Percentiles rank a stretch among this genome's conserved stretches.
These are phyloP conservation scores for Platycnemis pennipes DNA, from an alignment of 2,888 invertebrate species.

Conservation along the genomic window DNA sequence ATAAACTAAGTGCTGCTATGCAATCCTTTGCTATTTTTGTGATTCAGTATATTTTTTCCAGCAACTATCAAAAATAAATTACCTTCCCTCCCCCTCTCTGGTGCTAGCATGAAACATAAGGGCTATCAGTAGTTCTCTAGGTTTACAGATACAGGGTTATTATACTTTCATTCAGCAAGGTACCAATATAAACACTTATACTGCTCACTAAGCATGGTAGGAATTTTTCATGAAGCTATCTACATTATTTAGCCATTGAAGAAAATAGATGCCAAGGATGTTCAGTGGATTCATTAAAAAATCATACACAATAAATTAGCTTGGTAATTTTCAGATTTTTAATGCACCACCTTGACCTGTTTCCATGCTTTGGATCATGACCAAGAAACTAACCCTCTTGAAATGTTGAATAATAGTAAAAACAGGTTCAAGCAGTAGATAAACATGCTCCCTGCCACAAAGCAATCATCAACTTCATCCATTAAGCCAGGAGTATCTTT, in stretches of 20 bases:
- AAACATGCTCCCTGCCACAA: too few relatives aligned
- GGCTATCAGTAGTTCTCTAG: constrained; percentile 72
- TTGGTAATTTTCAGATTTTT: too few relatives aligned
- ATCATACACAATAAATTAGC: too few relatives aligned
- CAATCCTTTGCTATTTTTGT: constrained; percentile 41
- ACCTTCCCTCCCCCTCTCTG: constrained; percentile 84
- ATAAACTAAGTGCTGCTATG: constrained; percentile 56
- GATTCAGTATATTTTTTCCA: constrained; percentile 33
- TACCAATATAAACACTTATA: constrained; percentile 8
- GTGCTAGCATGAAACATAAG: constrained; percentile 83
- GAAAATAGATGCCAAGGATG: not conserved
- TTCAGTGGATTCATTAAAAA: not conserved
- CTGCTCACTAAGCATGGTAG: not conserved
- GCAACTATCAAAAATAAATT: constrained; percentile 73
- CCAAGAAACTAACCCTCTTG: too few relatives aligned
- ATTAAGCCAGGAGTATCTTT: too few relatives aligned
- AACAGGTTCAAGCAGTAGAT: too few relatives aligned
- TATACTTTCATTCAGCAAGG: constrained; percentile 6
- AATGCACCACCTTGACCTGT: too few relatives aligned
- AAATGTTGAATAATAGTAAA: too few relatives aligned
- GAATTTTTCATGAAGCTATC: not conserved
- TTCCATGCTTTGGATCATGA: too few relatives aligned
- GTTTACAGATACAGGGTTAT: not conserved
- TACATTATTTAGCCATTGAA: not conserved
- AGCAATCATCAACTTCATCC: too few relatives aligned